Evolutionary conservation across 1,140 invertebrate genomes (phyloP), one percentile per base, ranked within the genome.

Genomic region (Teleogryllus occipitalis): DNA sequence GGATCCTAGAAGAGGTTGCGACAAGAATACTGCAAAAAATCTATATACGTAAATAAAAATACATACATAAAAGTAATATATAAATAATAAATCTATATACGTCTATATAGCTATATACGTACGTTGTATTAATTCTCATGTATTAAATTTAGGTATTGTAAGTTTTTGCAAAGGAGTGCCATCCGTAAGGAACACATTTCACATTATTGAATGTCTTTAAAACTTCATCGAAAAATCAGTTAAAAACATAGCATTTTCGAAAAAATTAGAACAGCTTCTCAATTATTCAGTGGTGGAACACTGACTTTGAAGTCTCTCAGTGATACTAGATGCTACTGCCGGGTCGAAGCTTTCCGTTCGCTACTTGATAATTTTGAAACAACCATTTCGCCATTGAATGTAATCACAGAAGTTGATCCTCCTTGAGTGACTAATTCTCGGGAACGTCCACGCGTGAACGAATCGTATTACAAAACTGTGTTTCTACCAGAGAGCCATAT

Each of bases 21-120:
- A 72, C 54, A 72, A 72, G 54, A 72, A 72, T 72, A 72, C 54
- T n/a, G n/a, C n/a, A n/a, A n/a, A n/a, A n/a, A n/a, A n/a, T n/a
- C n/a, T n/a, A n/a, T n/a, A n/a, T n/a, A n/a, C n/a, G n/a, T n/a
- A n/a, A n/a, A n/a, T n/a, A n/a, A n/a, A n/a, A n/a, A n/a, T n/a
- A n/a, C n/a, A n/a, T n/a, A n/a, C n/a, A n/a, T n/a, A n/a, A n/a
- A n/a, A n/a, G n/a, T n/a, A n/a, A n/a, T n/a, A n/a, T n/a, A n/a
- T n/a, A n/a, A n/a, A n/a, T n/a, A n/a, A n/a, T n/a, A n/a, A n/a
- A n/a, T n/a, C 54, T 12, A 72, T 18, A 72, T 8, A 72, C 10
- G 18, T 12, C n/a, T 18, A 8, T 12, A 18, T 72, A 12, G 54
- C 54, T 12, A 72, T 72, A 18, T 72, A 72, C n/a, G 54, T 72